Evolutionary conservation across 1,140 invertebrate species (phyloP).

Genomic region (Drosophila leontia): DNA sequence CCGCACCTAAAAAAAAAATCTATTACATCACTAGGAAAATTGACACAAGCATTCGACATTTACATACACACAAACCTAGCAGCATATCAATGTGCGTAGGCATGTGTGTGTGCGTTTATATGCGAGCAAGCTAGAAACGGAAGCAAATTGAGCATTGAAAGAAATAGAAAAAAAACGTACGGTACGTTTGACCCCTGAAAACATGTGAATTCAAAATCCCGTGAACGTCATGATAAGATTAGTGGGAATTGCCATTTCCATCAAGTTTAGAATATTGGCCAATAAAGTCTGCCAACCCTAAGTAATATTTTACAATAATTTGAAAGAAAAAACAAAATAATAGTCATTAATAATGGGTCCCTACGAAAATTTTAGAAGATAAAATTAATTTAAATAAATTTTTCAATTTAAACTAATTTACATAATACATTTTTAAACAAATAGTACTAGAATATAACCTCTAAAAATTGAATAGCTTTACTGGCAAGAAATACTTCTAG

Average conservation of each 20-base stretch:
- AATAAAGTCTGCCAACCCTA: background rate
- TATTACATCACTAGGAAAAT: constrained; percentile 78
- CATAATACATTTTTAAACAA: background rate
- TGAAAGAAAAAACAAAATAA: background rate
- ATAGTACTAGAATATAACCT: background rate
- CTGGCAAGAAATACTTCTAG: background rate
- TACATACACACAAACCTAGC: constrained; percentile 23
- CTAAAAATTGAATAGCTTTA: background rate
- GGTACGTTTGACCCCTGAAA: constrained; percentile 13
- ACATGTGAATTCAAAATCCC: constrained; percentile 25
- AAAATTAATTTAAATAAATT: background rate
- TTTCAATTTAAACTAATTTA: too few relatives aligned
- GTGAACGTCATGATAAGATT: constrained; percentile 18
- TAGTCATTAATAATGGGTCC: background rate
- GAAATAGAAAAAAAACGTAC: constrained; percentile 1
- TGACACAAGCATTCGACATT: constrained; percentile 57
- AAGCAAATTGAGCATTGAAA: constrained; percentile 40
- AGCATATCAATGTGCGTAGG: constrained; percentile 10
- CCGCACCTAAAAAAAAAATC: constrained; percentile 69
- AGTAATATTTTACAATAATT: background rate
- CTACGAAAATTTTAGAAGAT: too few relatives aligned
- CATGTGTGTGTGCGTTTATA: constrained; percentile 8
- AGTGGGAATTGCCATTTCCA: background rate
- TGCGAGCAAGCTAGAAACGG: constrained; percentile 14
- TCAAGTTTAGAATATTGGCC: background rate